Evolutionary conservation across 2,797 vertebrate species (phyloP).

Genomic region (Poeciliopsis presidionis): DNA sequence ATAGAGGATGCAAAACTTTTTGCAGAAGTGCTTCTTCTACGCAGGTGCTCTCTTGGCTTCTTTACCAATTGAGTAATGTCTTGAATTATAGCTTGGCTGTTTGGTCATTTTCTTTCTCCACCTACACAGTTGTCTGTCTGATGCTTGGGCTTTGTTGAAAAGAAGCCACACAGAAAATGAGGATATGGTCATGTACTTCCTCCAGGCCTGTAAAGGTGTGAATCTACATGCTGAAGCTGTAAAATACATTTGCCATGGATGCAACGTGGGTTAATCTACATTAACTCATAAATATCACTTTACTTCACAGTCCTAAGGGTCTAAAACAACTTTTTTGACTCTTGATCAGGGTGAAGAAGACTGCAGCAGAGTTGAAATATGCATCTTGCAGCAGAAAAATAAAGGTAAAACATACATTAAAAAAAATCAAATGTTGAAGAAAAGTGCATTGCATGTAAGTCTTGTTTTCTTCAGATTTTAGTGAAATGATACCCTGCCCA

Average conservation of each 20-base stretch:
- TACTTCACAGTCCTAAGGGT: not conserved
- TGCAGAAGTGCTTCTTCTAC: conserved; percentile 55
- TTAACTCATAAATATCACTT: not conserved
- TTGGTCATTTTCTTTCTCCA: not conserved
- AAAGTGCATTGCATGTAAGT: not conserved
- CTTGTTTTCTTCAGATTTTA: conserved; percentile 4
- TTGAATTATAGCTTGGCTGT: not conserved
- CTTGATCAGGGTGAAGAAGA: conserved; percentile 30
- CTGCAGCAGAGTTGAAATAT: not conserved
- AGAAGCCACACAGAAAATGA: conserved; percentile 42
- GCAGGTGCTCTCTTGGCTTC: not conserved
- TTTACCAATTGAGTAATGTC: not conserved
- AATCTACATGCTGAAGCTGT: conserved; percentile 47
- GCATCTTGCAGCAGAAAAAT: not conserved
- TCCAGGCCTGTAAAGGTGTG: conserved; percentile 43
- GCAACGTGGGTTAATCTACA: conserved; percentile 23
- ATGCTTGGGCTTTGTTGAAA: conserved; percentile 59
- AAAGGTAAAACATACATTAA: conserved; percentile 25
- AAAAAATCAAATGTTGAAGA: not conserved
- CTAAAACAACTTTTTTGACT: not conserved
- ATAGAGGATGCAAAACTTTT: conserved; percentile 61
- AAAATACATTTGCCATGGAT: conserved; percentile 38
- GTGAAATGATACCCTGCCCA: conserved; percentile 30
- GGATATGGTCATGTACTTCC: conserved; percentile 38
- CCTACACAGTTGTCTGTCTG: conserved; percentile 45